Base-by-base conservation (phyloP, 2,113 vertebrate species). In the Apteryx owenii region DNA sequence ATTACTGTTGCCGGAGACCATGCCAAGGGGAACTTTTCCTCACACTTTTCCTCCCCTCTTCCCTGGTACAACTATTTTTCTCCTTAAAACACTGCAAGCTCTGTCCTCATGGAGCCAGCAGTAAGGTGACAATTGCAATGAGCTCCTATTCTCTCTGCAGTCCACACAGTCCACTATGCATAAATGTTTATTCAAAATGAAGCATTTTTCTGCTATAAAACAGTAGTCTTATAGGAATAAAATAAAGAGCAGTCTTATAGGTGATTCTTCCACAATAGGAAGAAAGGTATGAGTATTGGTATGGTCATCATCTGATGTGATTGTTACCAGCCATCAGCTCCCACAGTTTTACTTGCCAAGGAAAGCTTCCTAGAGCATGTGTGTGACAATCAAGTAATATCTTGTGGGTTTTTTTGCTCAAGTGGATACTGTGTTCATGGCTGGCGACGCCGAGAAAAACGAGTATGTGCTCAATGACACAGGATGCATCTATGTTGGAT, bases 401-500 rank as follows among this genome's bases (percentile, higher is more conserved):
- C 28, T n/a, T 21, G 50, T 12, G 31, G 14, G 14, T 29, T 14
- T 75, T 60, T 85, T 87, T 90, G 21, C 53, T 92, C 54, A 83
- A 98, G 98, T 29, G 54, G 98, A 98, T 40, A 19, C 1, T 0
- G 97, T 98, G 42, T 98, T 97, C 95, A 51, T 97, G 88, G 75
- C 54, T 0, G 2, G 58, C 1, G 96, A 98, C 12, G 95, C 82
- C 0, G 73, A 98, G 33, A 97, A 83, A 29, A 38, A 71, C 1
- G 98, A 98, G 56, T 98, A 98, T 0, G 70, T 98, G 29, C 97
- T 98, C 56, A 97, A 93, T 0, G 98, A 98, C 54, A 97, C 96
- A 0, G 98, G 98, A n/a, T 97, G 33, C 87, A 84, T 98, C 70
- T 98, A 98, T 25, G 89, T 98, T 46, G 98, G 98, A 18, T 95